phyloP scores from a whole-genome alignment of 64 coral and sea anemone species.

The Porites lutea region DNA sequence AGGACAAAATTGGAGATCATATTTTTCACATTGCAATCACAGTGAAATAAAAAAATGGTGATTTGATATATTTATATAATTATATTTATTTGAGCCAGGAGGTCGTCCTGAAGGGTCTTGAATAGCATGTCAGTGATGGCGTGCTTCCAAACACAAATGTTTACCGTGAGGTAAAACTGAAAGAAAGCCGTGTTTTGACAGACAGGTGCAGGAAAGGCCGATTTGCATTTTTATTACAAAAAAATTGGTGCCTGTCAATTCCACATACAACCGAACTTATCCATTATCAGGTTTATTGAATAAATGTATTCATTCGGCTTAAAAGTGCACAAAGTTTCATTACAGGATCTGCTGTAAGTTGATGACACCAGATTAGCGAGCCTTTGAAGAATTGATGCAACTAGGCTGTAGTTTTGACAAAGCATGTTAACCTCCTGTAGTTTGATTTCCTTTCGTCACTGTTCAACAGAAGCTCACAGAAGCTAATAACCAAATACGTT shows the following conservation, averaged over 20 bases:
- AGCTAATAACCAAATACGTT: not conserved
- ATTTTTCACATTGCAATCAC: too few species aligned
- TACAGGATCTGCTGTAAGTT: not conserved
- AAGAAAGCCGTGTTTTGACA: not conserved
- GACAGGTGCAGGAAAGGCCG: not conserved
- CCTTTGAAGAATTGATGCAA: not conserved
- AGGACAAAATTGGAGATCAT: too few species aligned
- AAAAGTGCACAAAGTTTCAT: not conserved
- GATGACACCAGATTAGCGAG: not conserved
- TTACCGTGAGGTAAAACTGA: not conserved
- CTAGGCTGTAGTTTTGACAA: not conserved
- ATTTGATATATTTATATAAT: too few species aligned
- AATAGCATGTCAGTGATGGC: too few species aligned
- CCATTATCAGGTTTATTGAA: slow-evolving; percentile 9
- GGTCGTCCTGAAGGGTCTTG: too few species aligned
- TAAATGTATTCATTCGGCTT: not conserved
- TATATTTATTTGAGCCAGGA: too few species aligned
- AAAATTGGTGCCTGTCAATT: not conserved
- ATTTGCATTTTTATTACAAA: not conserved
- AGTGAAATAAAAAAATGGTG: too few species aligned
- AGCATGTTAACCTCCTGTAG: not conserved
- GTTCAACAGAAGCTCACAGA: not conserved
- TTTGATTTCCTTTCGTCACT: slow-evolving; percentile 9
- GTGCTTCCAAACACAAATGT: too few species aligned
- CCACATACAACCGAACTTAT: not conserved